Conservation (phyloP, 2,113 vertebrate genomes). For the Orientallactaga bullata region DNA sequence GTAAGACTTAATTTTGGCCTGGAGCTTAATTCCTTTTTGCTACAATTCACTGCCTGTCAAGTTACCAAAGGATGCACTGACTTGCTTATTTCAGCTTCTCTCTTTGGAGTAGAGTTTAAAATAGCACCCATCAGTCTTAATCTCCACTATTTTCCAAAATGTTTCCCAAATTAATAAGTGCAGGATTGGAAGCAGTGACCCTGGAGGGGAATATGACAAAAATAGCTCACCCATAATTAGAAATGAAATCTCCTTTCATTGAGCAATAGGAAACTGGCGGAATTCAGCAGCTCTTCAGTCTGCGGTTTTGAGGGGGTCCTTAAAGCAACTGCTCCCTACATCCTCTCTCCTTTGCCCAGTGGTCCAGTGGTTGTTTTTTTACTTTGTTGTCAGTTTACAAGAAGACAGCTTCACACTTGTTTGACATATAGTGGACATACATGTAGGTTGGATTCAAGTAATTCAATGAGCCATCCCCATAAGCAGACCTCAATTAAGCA, state of each 20-base stretch:
- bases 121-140: conserved; percentile 80
- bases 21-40: conserved; percentile 70
- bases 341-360: not conserved
- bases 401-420: not conserved
- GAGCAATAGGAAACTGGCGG: conserved; percentile 59
- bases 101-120: conserved; percentile 74
- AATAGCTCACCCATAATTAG: conserved; percentile 76
- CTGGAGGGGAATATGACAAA: conserved; percentile 67
- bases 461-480: conserved; percentile 2
- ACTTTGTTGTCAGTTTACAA: not conserved
- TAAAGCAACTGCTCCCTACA: not conserved
- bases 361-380: not conserved
- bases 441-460: not conserved
- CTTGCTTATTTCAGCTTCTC: conserved; percentile 67
- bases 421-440: not conserved
- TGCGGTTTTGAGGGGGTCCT: not conserved
- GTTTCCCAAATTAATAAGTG: conserved; percentile 80
- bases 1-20: conserved; percentile 73
- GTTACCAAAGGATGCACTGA: conserved; percentile 66
- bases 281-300: conserved; percentile 43
- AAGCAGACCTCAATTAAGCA: not conserved
- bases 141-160: conserved; percentile 77
- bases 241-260: conserved; percentile 73
- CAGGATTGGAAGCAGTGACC: conserved; percentile 70
- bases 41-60: conserved; percentile 72